Base-by-base conservation (phyloP, 2,113 vertebrate species). In the Chrysochloris asiatica region DNA sequence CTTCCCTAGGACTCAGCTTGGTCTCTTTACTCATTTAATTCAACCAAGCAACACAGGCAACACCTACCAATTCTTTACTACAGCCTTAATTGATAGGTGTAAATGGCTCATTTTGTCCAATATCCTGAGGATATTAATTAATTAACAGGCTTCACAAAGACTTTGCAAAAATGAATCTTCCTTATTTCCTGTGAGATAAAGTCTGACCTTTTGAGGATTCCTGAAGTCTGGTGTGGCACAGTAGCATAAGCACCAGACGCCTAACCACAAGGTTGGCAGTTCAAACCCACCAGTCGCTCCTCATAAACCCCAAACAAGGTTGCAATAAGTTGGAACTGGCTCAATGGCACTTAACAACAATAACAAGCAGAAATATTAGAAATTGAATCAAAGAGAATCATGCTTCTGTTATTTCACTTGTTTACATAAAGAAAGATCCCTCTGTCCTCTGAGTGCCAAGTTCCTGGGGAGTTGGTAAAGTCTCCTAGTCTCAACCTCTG, bases 321-420 rank as follows among this genome's bases (percentile, higher is more conserved):
- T n/a, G n/a, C n/a, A n/a, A n/a, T n/a, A n/a, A n/a, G n/a, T n/a
- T n/a, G n/a, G n/a, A n/a, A n/a, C n/a, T n/a, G n/a, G n/a, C n/a
- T n/a, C n/a, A n/a, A n/a, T n/a, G n/a, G n/a, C n/a, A n/a, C n/a
- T n/a, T n/a, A n/a, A n/a, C n/a, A n/a, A n/a, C n/a, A n/a, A n/a
- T n/a, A n/a, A n/a, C 30, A 71, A 59, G 36, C 52, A 47, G 19
- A 67, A 63, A 82, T 54, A 63, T 41, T 59, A 84, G 38, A 67
- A 88, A 89, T 73, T 24, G 26, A 81, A 77, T 26, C 69, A 83
- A 38, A 79, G 63, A 86, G 54, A 78, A 90, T 61, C 54, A 59
- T 4, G 41, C 12, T 6, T 54, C 16, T 67, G 72, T 73, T 78
- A 59, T 50, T 69, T 50, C 48, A 93, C 36, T 78, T 93, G 21